Evolutionary conservation across 1,140 invertebrate species (phyloP), one percentile per base, ranked within the genome.

Genomic region (Protaetia brevitarsis): DNA sequence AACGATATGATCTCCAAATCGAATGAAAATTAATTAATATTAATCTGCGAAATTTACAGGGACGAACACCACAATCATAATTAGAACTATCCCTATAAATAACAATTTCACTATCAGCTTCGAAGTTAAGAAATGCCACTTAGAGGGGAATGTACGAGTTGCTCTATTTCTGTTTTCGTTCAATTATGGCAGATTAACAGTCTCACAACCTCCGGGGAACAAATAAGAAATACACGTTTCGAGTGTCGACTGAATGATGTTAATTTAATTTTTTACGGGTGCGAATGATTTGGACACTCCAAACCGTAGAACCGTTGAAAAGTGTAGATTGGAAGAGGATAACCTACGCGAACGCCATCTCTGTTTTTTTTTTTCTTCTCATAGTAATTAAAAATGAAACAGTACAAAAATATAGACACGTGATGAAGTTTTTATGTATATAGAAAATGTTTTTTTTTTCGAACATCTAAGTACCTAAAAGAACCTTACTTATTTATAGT

Each of bases 401-500:
- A 62, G 34, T 62, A 62, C 29, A 62, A 62, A 62, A 62, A 62
- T 36, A 62, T 62, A 26, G 30, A 62, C 29, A 36, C 41, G 41
- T 51, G 41, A 51, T 51, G 29, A 62, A 13, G 8, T 3, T 21
- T 61, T 31, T n/a, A 30, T 31, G 3, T 31, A 56, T 11, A 56
- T 19, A 19, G 19, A 19, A 5, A 56, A 56, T 11, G 19, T 7
- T 51, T 34, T n/a, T 6, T 7, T 34, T 34, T 6, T 34, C n/a
- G n/a, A n/a, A n/a, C n/a, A 59, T n/a, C 3, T 62, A 62, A 62
- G 30, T 36, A 36, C 30, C 13, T 16, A 13, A 36, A 62, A 62
- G n/a, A n/a, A n/a, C n/a, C n/a, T n/a, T n/a, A 29, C 13, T 29
- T 59, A 29, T 78, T 85, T 88, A 89, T 76, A 89, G 77, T 77